Evolutionary conservation across 23 tunicate genomes (phyloP), one percentile per base, ranked within the genome.

Genomic region (Styela plicata): DNA sequence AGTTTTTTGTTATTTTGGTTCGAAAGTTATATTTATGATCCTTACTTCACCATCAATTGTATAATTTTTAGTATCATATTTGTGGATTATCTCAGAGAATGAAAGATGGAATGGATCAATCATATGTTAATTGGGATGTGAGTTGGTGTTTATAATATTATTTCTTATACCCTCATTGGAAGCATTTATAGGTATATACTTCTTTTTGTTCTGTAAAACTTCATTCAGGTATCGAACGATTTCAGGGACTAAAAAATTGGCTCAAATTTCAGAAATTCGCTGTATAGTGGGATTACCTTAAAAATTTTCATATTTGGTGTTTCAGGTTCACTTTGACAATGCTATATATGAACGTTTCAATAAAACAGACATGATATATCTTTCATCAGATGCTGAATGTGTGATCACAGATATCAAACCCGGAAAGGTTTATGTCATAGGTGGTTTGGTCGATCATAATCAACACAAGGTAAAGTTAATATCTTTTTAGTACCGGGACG

Each of bases 381-480:
- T 93, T 7, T 84, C 89, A 22, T 87, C 98, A 0, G 98, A 93
- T 77, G 88, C 98, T 19, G 53, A 67, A 3, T 80, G 84, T 74
- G 82, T 82, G 3, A 57, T 93, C 26, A 24, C 66, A 32, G 68
- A 69, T 52, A 7, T 93, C 34, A 63, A 88, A 36, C 71, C 77
- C 17, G 98, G 93, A 52, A 85, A 69, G 74, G 89, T 93, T 13
- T 93, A 93, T 80, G 93, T 88, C 2, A 93, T 93, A 74, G 98
- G 98, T 64, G 98, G 98, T 3, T 63, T 93, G 34, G 98, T 93
- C 31, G 98, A 93, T 44, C 98, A 93, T 76, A 93, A 93, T 70
- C 86, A 85, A 52, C 83, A 93, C 69, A 93, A 93, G 87, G 98
- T 93, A 74, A 44, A 20, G 18, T 52, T 5, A 66, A 66, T 26